Evolutionary conservation across 2,113 vertebrate genomes (phyloP).

Genomic region (Microcebus jonahi): DNA sequence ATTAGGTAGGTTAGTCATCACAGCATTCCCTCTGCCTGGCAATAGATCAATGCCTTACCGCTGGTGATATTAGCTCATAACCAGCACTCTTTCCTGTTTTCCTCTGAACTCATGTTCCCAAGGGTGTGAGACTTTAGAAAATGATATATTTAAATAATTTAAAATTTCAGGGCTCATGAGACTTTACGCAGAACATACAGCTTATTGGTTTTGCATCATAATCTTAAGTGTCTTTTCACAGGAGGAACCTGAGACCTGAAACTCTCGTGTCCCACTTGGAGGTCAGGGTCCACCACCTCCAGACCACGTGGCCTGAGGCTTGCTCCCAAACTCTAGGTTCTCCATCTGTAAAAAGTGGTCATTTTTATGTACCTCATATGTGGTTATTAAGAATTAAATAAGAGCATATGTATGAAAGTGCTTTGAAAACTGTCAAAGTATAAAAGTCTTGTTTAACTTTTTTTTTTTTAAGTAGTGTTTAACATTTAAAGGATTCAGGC

Average conservation of each 20-base stretch:
- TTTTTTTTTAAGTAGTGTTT: not conserved
- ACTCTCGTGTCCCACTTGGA: not conserved
- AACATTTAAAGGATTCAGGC: slow-evolving; percentile 33
- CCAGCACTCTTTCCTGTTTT: not conserved
- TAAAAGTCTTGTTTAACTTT: not conserved
- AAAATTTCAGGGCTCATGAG: not conserved
- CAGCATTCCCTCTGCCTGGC: not conserved
- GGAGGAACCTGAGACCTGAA: not conserved
- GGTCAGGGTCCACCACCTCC: not conserved
- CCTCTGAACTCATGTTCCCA: not conserved
- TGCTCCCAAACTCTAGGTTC: not conserved
- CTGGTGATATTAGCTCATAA: not conserved
- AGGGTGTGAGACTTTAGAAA: not conserved
- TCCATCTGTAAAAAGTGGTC: not conserved
- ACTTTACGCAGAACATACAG: not conserved
- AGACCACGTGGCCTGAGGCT: not conserved
- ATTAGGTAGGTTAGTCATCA: not conserved
- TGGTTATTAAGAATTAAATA: not conserved
- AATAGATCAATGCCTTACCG: not conserved
- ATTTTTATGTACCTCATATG: not conserved
- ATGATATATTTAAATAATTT: not conserved
- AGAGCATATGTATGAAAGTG: not conserved
- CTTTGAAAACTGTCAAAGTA: not conserved
- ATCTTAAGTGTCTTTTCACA: not conserved
- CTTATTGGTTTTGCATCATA: not conserved